Base-by-base conservation (phyloP, 1,140 invertebrate genomes). In the Tribolium madens region DNA sequence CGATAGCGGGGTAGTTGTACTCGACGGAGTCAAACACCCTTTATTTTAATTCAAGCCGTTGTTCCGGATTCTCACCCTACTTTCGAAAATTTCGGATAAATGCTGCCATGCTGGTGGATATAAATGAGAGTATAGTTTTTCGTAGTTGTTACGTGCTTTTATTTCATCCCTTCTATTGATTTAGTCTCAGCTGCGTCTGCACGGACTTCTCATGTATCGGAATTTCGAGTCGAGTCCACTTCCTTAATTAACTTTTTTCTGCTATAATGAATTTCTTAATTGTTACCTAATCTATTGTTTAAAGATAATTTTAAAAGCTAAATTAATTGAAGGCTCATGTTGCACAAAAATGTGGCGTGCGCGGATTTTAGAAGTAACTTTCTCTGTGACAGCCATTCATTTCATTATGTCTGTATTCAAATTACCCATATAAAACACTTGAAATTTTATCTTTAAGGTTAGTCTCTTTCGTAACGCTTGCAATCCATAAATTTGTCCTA, bases 1-100 rank as follows among this genome's bases (percentile, higher is more conserved):
- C 76, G 73, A 78, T 78, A 74, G 14, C 21, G 73, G 53, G 46
- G 57, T 64, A 75, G 60, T 75, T 72, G 48, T 73, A 77, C 76
- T 64, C 57, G 10, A 50, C 60, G 26, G 57, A 60, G 33, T 48
- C 70, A 68, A 70, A 57, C 53, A 47, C 53, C 53, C 53, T 60
- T 48, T 26, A 31, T 75, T 75, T 75, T 47, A 64, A 64, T 75
- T 42, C 73, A 52, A 75, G 50, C 72, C 36, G 52, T 31, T 75
- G 46, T 75, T 21, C 46, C 31, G 64, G 53, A 72, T 73, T 52
- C 48, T 46, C 68, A 47, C 18, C 46, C 57, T 64, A 52, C 36
- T 75, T 64, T 42, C 53, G 17, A 14, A 75, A 64, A 68, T 52
- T 53, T 64, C 57, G 26, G 14, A 64, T 64, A 26, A 73, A 53